Evolutionary conservation across 2,113 vertebrate genomes (phyloP), one percentile per base, ranked within the genome.

Genomic region (Sander lucioperca): DNA sequence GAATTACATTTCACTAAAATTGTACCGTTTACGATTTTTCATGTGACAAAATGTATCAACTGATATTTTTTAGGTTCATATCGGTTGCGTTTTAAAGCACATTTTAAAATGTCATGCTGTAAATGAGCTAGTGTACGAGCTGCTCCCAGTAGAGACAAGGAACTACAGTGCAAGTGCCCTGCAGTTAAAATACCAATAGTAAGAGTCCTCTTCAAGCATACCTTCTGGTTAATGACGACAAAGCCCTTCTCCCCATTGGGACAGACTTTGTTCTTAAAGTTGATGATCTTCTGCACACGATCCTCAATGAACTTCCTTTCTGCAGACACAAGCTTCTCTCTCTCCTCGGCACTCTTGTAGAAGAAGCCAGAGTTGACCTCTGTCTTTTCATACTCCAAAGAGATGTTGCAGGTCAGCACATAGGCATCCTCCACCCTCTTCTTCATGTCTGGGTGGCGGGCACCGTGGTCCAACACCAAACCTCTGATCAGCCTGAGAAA

Each of bases 311-410:
- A 99, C 89, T 98, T 98, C 74, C 98, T 96, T 88, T 99, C 98
- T 11, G 98, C 98, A 85, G 95, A 96, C 43, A 99, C 98, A 10
- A 99, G 93, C 72, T 98, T 99, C 86, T 99, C 98, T 80, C 98
- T 94, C 91, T 99, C 98, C 6, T 90, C 96, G 0, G 98, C 98
- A 23, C 97, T 99, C 95, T 99, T 99, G 84, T 99, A 99, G 95
- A 99, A 99, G 93, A 99, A 99, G 36, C 98, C 97, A n/a, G 98
- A 98, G 94, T 97, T 99, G 90, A 99, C 98, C 87, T 99, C 98
- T 33, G 98, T 99, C 94, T 99, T 99, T 86, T 99, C 98, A 43
- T 99, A 99, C 78, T 99, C 98, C 84, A 99, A 83, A 0, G 98
- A 99, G 0, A 99, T 96, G 0, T 99, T 99, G 90, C 98, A 99